Evolutionary conservation across 2,113 vertebrate species (phyloP).

Genomic region (Vidua macroura): DNA sequence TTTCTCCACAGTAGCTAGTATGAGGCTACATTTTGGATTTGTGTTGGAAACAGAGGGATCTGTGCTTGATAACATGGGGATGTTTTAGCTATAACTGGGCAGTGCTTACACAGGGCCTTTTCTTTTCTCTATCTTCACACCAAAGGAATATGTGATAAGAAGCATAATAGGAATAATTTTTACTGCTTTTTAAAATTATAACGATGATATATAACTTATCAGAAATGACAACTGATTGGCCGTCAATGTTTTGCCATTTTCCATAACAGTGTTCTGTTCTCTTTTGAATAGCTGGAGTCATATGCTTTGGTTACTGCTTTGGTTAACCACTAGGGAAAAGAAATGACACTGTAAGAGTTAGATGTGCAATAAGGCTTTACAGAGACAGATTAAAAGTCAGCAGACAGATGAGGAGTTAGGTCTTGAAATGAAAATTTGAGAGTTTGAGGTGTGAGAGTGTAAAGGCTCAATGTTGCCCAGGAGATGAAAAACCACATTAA

Average conservation of each 20-base stretch:
- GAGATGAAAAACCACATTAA: neutral
- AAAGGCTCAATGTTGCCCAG: neutral
- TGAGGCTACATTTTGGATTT: neutral
- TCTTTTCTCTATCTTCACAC: neutral
- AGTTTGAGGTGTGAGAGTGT: neutral
- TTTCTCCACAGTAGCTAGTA: neutral
- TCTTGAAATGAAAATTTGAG: neutral
- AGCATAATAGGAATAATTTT: neutral
- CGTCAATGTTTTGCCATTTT: neutral
- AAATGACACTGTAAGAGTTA: neutral
- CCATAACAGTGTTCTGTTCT: neutral
- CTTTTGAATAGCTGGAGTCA: neutral
- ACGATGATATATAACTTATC: neutral
- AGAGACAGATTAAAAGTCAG: neutral
- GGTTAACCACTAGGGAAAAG: neutral
- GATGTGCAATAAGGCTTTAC: neutral
- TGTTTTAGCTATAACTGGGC: neutral
- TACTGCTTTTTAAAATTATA: neutral
- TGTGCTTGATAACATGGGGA: neutral
- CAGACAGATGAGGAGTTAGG: neutral
- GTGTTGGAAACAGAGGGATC: neutral
- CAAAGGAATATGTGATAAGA: neutral
- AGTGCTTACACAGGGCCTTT: neutral
- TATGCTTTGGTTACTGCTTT: too few species aligned
- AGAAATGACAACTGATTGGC: neutral